phyloP scores from a whole-genome alignment of 2,797 vertebrate species.

The Sebastes reedi region DNA sequence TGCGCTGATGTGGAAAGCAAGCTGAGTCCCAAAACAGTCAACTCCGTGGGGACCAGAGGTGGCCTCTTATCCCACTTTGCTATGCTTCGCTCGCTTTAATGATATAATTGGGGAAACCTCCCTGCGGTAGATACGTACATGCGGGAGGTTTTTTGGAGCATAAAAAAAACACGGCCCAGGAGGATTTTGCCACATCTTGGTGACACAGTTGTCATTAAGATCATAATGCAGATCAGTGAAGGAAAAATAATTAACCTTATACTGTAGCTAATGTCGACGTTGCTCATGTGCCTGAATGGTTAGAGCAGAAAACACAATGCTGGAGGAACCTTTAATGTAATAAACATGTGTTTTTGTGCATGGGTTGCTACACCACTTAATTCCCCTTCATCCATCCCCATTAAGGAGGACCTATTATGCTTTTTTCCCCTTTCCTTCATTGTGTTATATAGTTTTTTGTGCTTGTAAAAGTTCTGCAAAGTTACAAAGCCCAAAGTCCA shows the following conservation, averaged over 20 bases:
- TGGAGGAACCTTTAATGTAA: background rate
- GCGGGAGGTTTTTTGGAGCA: slow-evolving; percentile 6
- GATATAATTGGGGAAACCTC: slow-evolving; percentile 35
- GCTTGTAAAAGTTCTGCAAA: no score
- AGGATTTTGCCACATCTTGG: slow-evolving; percentile 32
- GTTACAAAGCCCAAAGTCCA: no score
- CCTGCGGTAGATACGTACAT: background rate
- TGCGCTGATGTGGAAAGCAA: slow-evolving; percentile 47
- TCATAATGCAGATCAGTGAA: background rate
- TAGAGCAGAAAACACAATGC: slow-evolving; percentile 1
- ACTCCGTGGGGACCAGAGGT: slow-evolving; percentile 22
- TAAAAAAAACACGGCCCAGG: slow-evolving; percentile 11
- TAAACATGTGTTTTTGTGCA: background rate
- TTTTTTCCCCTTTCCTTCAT: no score
- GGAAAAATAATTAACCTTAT: background rate
- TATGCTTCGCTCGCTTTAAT: slow-evolving; percentile 19
- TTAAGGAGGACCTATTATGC: background rate
- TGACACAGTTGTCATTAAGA: slow-evolving; percentile 4
- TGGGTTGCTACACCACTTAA: background rate
- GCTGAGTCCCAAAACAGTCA: slow-evolving; percentile 30
- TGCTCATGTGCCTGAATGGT: background rate
- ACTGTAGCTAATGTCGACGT: background rate
- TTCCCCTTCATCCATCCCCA: background rate
- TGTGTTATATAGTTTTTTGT: no score
- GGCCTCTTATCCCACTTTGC: slow-evolving; percentile 36